These are phyloP conservation scores for Penaeus monodon DNA, from an alignment of 2,888 invertebrate genomes.

Conservation along the genomic window DNA sequence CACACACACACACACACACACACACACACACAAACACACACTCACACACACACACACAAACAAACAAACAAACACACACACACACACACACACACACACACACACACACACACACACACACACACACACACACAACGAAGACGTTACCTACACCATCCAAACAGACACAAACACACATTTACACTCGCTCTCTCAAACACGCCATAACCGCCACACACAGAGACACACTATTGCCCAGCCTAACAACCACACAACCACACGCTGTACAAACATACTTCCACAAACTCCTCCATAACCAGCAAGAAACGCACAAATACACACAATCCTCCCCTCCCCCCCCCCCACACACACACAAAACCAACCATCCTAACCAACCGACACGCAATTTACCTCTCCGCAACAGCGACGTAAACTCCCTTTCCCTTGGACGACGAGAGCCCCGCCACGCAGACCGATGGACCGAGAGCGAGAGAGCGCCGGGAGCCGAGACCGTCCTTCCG, in stretches of 20 bases:
- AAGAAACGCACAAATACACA: too few relatives aligned
- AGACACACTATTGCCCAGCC: neutral
- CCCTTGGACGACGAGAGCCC: too few relatives aligned
- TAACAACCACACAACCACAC: neutral
- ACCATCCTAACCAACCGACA: too few relatives aligned
- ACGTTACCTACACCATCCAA: neutral
- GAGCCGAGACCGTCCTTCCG: too few relatives aligned
- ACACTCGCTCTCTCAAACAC: neutral
- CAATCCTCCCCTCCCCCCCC: too few relatives aligned
- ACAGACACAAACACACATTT: too few relatives aligned
- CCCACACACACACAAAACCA: too few relatives aligned
- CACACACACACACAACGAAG: neutral
- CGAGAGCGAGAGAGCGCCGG: too few relatives aligned
- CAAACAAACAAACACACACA: conserved; percentile 1
- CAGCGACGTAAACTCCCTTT: too few relatives aligned
- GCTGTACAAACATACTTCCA: neutral
- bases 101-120: conserved; percentile 8
- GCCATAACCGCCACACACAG: neutral
- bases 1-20: too few relatives aligned
- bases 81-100: neutral
- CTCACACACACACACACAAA: neutral
- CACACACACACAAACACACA: neutral
- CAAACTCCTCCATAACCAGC: neutral
- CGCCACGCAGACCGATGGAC: too few relatives aligned
- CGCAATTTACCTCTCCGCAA: too few relatives aligned